A percentile compares a stretch with the other conserved stretches of the same genome.
phyloP scores from a whole-genome alignment of 2,113 vertebrate species.

The Agapornis roseicollis region DNA sequence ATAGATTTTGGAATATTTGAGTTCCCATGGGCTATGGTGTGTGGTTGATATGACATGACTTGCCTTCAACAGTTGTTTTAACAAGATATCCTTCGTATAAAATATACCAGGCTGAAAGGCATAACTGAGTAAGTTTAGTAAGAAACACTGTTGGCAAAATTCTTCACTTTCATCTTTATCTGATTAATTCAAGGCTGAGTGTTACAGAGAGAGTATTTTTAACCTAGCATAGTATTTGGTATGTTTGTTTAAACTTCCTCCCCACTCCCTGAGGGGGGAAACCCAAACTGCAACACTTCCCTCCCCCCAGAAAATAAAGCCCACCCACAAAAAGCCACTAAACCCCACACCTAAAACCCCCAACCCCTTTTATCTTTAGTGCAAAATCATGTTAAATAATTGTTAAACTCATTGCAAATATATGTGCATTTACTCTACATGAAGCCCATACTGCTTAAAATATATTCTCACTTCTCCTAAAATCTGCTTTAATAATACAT shows the following conservation, averaged over 20 bases:
- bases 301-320: not conserved
- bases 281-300: not conserved
- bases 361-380: not conserved
- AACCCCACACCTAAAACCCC: not conserved
- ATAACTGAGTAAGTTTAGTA: constrained; percentile 70
- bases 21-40: constrained; percentile 70
- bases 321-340: not conserved
- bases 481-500: constrained; percentile 69
- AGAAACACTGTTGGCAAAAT: constrained; percentile 76
- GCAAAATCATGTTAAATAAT: not conserved
- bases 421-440: not conserved
- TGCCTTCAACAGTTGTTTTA: constrained; percentile 78
- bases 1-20: constrained; percentile 68
- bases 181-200: constrained; percentile 74
- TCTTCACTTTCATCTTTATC: constrained; percentile 79
- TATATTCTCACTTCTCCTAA: constrained; percentile 38
- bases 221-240: constrained; percentile 34
- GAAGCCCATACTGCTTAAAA: constrained; percentile 31
- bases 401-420: not conserved
- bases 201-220: constrained; percentile 66
- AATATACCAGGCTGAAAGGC: constrained; percentile 74
- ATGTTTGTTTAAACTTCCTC: constrained; percentile 33
- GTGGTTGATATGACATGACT: constrained; percentile 71
- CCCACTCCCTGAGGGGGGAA: not conserved
- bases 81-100: constrained; percentile 75